Evolutionary conservation across 2,113 vertebrate genomes (phyloP).

Genomic region (Thomomys bottae): DNA sequence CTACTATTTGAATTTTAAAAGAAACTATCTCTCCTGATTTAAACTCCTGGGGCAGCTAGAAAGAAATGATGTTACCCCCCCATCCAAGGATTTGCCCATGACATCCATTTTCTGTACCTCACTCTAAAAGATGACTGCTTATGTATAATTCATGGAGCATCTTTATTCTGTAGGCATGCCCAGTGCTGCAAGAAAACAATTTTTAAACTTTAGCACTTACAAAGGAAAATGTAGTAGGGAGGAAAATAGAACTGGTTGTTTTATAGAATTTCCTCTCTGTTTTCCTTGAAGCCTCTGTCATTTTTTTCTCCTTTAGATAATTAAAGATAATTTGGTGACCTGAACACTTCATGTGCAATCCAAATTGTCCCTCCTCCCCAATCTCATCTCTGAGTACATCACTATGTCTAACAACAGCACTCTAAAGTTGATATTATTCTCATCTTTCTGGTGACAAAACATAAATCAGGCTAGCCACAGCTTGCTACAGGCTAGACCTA

Average conservation of each 20-base stretch:
- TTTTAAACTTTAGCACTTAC: slow-evolving; percentile 25
- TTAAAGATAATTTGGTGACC: neutral
- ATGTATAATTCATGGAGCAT: neutral
- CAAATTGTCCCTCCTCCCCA: neutral
- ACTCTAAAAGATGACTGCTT: neutral
- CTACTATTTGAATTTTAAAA: neutral
- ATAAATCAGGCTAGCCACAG: neutral
- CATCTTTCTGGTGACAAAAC: neutral
- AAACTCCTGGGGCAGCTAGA: neutral
- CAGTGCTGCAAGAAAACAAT: neutral
- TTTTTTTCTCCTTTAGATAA: slow-evolving; percentile 23
- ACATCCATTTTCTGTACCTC: neutral
- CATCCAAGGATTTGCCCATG: neutral
- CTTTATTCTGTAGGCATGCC: neutral
- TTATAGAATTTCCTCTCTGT: slow-evolving; percentile 9
- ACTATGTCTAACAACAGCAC: neutral
- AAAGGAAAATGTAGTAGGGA: neutral
- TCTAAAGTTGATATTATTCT: neutral
- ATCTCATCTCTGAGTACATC: neutral
- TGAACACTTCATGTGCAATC: neutral
- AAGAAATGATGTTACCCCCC: neutral
- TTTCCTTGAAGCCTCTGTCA: neutral
- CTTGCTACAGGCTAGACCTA: neutral
- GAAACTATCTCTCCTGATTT: neutral
- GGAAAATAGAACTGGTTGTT: neutral